Evolutionary conservation across 2,888 invertebrate genomes (phyloP).

Genomic region (Carpatolechia fugitivella): DNA sequence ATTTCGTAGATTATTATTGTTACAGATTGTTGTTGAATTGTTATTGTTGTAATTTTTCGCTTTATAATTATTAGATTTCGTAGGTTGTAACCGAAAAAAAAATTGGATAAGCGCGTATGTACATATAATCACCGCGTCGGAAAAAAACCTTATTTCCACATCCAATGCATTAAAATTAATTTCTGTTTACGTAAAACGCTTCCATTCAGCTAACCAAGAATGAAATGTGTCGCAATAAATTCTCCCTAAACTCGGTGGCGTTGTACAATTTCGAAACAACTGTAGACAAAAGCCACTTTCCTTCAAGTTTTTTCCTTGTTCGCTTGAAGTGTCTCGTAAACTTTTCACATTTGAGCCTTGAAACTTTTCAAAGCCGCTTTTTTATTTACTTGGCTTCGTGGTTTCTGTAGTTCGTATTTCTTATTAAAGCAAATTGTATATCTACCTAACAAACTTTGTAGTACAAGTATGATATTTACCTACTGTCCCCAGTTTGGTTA

Average conservation of each 20-base stretch:
- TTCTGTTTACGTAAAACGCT: too few species aligned
- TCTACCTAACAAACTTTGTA: neutral
- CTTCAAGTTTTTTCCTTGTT: neutral
- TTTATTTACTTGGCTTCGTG: neutral
- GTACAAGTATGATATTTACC: too few species aligned
- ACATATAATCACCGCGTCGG: too few species aligned
- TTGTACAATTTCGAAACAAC: neutral
- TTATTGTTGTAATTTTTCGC: too few species aligned
- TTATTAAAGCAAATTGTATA: neutral
- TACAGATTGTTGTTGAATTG: too few species aligned
- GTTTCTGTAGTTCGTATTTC: neutral
- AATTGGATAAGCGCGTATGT: too few species aligned
- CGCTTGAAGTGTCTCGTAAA: neutral
- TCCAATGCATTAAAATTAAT: too few species aligned
- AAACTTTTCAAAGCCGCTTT: neutral
- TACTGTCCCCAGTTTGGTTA: too few species aligned
- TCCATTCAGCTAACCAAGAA: neutral
- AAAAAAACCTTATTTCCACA: too few species aligned
- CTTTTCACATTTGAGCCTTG: slow-evolving; percentile 11
- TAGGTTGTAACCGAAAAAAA: too few species aligned
- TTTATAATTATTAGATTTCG: too few species aligned
- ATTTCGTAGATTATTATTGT: too few species aligned
- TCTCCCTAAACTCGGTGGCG: neutral
- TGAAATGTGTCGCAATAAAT: neutral
- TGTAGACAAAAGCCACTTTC: slow-evolving; percentile 1